These are phyloP conservation scores for Molossus alvarezi DNA, from an alignment of 2,797 vertebrate genomes.

Conservation along the genomic window DNA sequence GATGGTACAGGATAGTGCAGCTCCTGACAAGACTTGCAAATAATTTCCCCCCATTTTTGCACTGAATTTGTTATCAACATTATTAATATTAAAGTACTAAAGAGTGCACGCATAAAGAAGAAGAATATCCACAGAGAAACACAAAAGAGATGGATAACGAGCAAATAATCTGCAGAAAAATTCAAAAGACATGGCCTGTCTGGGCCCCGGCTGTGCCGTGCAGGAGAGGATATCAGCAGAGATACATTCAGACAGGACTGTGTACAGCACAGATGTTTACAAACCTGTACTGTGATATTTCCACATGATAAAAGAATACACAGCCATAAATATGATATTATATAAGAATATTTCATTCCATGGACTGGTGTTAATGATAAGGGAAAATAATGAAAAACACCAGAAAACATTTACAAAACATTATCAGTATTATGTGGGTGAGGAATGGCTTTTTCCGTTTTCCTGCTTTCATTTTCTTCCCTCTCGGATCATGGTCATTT, in stretches of 20 bases:
- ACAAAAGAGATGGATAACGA: neutral
- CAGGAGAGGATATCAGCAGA: fast-evolving
- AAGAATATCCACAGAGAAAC: neutral
- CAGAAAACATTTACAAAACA: slow-evolving; percentile 5
- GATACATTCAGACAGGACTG: neutral
- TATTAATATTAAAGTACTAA: neutral
- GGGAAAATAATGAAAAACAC: slow-evolving; percentile 9
- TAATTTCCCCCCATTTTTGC: neutral
- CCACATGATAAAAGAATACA: neutral
- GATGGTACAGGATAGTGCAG: neutral
- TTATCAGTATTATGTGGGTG: neutral
- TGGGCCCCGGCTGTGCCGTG: fast-evolving
- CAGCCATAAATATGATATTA: neutral
- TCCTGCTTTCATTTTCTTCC: neutral
- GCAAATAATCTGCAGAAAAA: neutral
- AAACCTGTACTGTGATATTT: neutral
- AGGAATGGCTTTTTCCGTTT: neutral
- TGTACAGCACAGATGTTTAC: neutral
- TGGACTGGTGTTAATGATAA: neutral
- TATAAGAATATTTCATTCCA: neutral
- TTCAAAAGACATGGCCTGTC: neutral
- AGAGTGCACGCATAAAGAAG: neutral
- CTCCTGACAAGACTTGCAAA: neutral
- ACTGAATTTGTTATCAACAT: neutral
- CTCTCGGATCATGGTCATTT: slow-evolving; percentile 37